Conservation (phyloP, 2,797 vertebrate genomes). For the Eulemur rubriventer region DNA sequence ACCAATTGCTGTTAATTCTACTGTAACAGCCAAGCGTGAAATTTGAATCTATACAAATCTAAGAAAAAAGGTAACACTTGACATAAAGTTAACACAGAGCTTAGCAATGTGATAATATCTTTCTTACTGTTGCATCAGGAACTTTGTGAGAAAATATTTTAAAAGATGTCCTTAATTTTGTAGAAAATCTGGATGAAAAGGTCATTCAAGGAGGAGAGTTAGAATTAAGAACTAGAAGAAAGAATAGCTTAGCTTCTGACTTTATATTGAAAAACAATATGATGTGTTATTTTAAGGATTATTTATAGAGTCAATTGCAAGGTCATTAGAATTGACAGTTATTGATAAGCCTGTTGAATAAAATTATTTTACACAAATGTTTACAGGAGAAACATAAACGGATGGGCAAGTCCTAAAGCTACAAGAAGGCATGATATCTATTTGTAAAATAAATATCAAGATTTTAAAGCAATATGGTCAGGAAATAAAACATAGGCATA, state of each 20-base stretch:
- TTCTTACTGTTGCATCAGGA: neutral
- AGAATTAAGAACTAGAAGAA: neutral
- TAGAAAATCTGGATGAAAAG: neutral
- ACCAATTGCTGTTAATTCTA: neutral
- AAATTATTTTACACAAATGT: neutral
- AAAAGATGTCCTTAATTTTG: neutral
- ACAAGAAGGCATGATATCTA: neutral
- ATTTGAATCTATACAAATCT: neutral
- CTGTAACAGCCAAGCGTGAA: neutral
- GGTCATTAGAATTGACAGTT: neutral
- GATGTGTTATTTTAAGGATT: neutral
- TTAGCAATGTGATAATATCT: neutral
- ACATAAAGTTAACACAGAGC: neutral
- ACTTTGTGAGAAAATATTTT: neutral
- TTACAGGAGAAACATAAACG: neutral
- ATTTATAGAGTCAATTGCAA: neutral
- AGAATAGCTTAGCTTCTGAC: neutral
- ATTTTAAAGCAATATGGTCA: neutral
- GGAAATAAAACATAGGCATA: neutral
- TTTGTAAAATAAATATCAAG: neutral
- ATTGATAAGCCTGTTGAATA: neutral
- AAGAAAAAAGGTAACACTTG: neutral
- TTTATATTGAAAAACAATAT: neutral
- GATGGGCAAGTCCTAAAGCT: neutral
- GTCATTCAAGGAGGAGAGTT: neutral